Evolutionary conservation across 2,888 invertebrate genomes (phyloP), one percentile per base, ranked within the genome.

Genomic region (Pilophorus perplexus): DNA sequence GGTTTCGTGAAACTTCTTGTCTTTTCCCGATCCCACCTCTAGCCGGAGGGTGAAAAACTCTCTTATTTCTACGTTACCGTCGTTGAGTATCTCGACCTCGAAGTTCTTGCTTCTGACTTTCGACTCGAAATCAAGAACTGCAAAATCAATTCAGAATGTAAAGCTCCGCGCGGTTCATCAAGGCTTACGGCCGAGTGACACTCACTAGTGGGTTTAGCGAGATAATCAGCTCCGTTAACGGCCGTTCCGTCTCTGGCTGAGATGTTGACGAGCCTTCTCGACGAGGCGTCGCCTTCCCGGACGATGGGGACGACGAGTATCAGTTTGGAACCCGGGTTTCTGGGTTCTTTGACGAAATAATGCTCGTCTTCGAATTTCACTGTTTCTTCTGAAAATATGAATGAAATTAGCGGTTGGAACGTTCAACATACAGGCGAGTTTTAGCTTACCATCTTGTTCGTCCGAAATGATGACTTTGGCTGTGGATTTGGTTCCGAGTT

Each of bases 321-420:
- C n/a, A 68, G 28, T 8, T 59, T 65, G 1, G 46, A 37, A n/a
- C 44, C 55, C 0, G 68, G 25, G 12, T 28, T 23, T n/a, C 22
- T 25, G 4, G 68, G 66, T 50, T 68, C 68, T 18, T 66, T 66
- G 12, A 66, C 68, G 22, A 68, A 68, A 23, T 62, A 66, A 28
- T 66, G 66, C 20, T 48, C 42, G 10, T 68, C 62, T 20, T 60
- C 44, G 28, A 68, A 68, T n/a, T 22, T 48, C 14, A 68, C 33
- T 20, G 25, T 18, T 33, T 68, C 68, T 8, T 59, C 68, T 68
- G 57, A 22, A 68, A 68, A 6, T n/a, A n/a, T n/a, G n/a, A n/a
- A n/a, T n/a, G n/a, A 28, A 33, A 33, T 8, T 12, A 33, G 12
- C 33, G 12, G 12, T 8, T 33, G 33, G 6, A 33, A 33, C n/a